A percentile compares a stretch with the other conserved stretches of the same genome.
phyloP scores from a whole-genome alignment of 2,888 invertebrate species.

The Gastracanthus pulcherrimus region DNA sequence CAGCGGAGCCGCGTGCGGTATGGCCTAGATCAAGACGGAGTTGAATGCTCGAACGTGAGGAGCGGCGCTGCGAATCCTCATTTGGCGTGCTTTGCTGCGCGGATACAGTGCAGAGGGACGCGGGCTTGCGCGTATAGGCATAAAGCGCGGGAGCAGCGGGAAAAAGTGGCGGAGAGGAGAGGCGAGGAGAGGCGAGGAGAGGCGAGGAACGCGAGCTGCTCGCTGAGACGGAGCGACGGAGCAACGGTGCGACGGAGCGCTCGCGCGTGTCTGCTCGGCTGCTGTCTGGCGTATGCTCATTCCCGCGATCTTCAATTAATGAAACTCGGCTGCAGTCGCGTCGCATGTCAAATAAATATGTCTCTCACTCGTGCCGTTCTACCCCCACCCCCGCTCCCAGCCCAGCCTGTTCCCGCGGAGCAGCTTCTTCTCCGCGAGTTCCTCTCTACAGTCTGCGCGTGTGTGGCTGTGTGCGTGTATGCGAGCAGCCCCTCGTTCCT shows the following conservation, averaged over 20 bases:
- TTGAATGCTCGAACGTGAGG: slow-evolving; percentile 75
- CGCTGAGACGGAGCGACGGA: slow-evolving; percentile 48
- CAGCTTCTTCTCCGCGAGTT: slow-evolving; percentile 57
- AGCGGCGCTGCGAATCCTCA: slow-evolving; percentile 73
- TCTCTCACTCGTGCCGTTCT: slow-evolving; percentile 68
- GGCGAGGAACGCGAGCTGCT: slow-evolving; percentile 58
- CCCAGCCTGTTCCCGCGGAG: slow-evolving; percentile 54
- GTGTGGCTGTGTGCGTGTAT: not conserved
- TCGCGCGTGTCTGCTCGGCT: slow-evolving; percentile 67
- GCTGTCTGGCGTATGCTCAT: slow-evolving; percentile 69
- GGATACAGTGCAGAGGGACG: slow-evolving; percentile 56
- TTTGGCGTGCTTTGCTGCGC: slow-evolving; percentile 63
- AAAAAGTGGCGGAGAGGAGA: slow-evolving; percentile 19
- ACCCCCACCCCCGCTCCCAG: slow-evolving; percentile 54
- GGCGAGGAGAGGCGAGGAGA: not conserved
- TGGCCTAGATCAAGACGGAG: slow-evolving; percentile 75
- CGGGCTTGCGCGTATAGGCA: slow-evolving; percentile 57
- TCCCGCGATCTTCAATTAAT: slow-evolving; percentile 78
- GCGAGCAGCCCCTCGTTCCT: not conserved
- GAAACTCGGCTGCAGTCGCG: slow-evolving; percentile 78
- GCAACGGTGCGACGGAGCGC: too few species aligned
- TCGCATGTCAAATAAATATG: slow-evolving; percentile 78
- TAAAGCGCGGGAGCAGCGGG: slow-evolving; percentile 31
- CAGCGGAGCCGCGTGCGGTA: slow-evolving; percentile 34
- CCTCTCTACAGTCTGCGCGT: slow-evolving; percentile 34